Conservation (phyloP, 2,888 invertebrate species). For the Chelonus formosanus region DNA sequence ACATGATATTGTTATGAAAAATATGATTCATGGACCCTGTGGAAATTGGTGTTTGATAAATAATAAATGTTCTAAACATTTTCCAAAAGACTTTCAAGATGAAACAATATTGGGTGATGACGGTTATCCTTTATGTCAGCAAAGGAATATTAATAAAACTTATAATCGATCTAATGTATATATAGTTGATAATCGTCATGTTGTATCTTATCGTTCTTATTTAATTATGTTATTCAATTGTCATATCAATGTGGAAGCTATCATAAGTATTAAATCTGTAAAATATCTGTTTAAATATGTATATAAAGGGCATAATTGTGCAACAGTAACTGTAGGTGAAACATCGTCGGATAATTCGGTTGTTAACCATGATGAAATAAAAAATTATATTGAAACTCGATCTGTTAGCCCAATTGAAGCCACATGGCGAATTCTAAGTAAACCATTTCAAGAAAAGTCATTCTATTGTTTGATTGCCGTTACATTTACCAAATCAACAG, state of each 20-base stretch:
- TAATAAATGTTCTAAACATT: slow-evolving; percentile 47
- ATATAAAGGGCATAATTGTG: slow-evolving; percentile 42
- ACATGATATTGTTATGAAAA: slow-evolving; percentile 25
- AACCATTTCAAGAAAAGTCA: slow-evolving; percentile 1
- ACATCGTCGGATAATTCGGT: slow-evolving; percentile 1
- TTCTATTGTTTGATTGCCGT: too few species aligned
- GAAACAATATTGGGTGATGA: slow-evolving; percentile 42
- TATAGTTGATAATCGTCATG: slow-evolving; percentile 5
- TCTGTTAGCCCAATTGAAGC: slow-evolving; percentile 43
- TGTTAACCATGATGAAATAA: slow-evolving; percentile 26
- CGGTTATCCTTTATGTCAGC: slow-evolving; percentile 45
- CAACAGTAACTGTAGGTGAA: slow-evolving; percentile 39
- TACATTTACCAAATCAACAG: too few species aligned
- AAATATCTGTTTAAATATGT: slow-evolving; percentile 48
- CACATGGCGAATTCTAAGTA: slow-evolving; percentile 1
- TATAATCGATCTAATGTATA: slow-evolving; percentile 27
- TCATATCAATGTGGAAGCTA: slow-evolving; percentile 21
- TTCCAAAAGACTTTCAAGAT: slow-evolving; percentile 44
- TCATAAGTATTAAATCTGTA: slow-evolving; percentile 39
- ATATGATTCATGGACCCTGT: slow-evolving; percentile 50
- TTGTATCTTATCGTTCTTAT: slow-evolving; percentile 17
- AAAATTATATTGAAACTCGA: slow-evolving; percentile 26
- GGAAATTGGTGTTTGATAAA: slow-evolving; percentile 40
- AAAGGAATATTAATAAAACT: slow-evolving; percentile 38
- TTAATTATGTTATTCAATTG: slow-evolving; percentile 12